A percentile compares a stretch with the other conserved stretches of the same genome.
phyloP scores from a whole-genome alignment of 53 echinoderm and acorn worm genomes.

The Echinarachnius parma region DNA sequence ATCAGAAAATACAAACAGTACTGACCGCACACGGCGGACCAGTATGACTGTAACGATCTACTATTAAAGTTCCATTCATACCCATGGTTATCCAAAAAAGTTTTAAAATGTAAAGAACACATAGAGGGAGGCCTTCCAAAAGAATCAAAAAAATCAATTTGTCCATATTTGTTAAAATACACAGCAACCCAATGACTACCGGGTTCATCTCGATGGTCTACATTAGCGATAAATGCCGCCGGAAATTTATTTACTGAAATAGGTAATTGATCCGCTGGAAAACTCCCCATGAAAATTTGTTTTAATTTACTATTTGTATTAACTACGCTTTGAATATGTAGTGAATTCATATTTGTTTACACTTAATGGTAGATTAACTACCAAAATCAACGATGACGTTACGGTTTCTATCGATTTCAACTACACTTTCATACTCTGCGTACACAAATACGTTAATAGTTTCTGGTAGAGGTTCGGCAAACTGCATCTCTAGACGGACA shows the following conservation, averaged over 20 bases:
- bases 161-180: no score
- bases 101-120: no score
- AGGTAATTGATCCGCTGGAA: background rate
- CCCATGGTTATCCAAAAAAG: background rate
- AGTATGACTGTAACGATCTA: slow-evolving; percentile 6
- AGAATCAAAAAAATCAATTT: no score
- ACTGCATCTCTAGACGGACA: no score
- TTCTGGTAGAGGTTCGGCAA: no score
- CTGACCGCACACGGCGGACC: slow-evolving; percentile 22
- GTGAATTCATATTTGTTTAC: background rate
- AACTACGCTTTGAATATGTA: slow-evolving; percentile 2
- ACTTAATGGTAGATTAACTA: no score
- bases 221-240: no score
- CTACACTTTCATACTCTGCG: slow-evolving; percentile 59
- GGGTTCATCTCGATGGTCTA: no score
- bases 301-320: background rate
- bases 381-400: slow-evolving; percentile 47
- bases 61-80: background rate
- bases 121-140: no score
- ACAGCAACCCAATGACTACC: no score
- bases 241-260: slow-evolving; percentile 17
- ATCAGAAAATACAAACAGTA: slow-evolving; percentile 32
- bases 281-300: no score
- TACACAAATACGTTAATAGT: no score
- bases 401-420: slow-evolving; percentile 43